Conservation (phyloP, 2,888 invertebrate genomes). For the Zhuqinia jingwanae region DNA sequence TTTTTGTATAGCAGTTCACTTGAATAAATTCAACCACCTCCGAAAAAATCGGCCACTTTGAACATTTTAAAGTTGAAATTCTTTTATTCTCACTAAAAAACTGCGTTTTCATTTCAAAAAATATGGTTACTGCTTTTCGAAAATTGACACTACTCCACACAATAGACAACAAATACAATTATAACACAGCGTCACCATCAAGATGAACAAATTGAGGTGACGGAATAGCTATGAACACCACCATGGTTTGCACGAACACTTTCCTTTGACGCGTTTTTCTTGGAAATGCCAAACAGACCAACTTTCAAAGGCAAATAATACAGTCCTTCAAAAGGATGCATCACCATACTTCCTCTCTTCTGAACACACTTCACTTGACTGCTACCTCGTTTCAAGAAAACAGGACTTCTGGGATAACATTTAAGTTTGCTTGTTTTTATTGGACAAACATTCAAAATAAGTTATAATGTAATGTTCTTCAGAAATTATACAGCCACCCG, state of each 20-base stretch:
- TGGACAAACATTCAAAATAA: constrained; percentile 12
- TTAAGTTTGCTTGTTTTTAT: neutral
- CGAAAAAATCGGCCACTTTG: constrained; percentile 64
- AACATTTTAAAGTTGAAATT: constrained; percentile 55
- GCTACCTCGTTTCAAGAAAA: neutral
- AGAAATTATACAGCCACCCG: constrained; percentile 68
- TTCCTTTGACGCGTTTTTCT: neutral
- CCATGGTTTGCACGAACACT: neutral
- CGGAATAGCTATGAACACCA: neutral
- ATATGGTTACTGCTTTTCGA: neutral
- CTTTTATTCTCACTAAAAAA: neutral
- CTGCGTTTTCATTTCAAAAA: constrained; percentile 42
- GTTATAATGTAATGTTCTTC: neutral
- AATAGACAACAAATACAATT: neutral
- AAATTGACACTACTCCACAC: neutral
- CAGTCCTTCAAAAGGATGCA: too few species aligned
- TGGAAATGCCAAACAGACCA: neutral
- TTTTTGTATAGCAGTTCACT: constrained; percentile 13
- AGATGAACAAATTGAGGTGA: neutral
- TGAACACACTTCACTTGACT: neutral
- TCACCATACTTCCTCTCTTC: too few species aligned
- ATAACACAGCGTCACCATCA: neutral
- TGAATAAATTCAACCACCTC: constrained; percentile 63
- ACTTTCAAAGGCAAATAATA: neutral
- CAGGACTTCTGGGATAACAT: neutral